Base-by-base conservation (phyloP, 2,888 invertebrate genomes). In the Physocephala rufipes region DNA sequence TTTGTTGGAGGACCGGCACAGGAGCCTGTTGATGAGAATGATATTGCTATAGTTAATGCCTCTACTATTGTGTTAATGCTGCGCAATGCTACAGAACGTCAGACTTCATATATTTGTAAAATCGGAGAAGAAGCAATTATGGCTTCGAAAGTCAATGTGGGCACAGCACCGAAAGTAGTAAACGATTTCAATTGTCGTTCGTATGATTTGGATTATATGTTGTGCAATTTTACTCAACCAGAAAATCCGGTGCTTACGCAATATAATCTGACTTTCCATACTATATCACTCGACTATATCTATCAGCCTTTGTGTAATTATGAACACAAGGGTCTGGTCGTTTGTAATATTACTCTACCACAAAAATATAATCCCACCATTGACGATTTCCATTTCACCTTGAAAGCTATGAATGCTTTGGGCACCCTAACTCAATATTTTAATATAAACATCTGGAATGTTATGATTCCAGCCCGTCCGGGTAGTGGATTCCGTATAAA, bases 181-280 rank as follows among this genome's bases (percentile, higher is more conserved):
- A 84, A 86, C 12, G 90, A 93, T 82, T 94, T 95, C 79, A 86
- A 86, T 30, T 96, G 95, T 81, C 85, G 90, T 64, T 91, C 93
- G 15, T 87, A 89, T 75, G 93, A 95, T 82, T 91, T 92, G 86
- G 89, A 91, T 67, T 89, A 89, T 78, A 86, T 95, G 76, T 91
- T 89, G 16, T 96, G 95, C 81, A 88, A 90, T 1, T 95, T 95
- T 91, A 89, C 88, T 0, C 87, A 88, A 61, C 90, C 90, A 1
- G 79, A 87, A 86, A 90, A 86, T 83, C 89, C 87, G 74, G 85
- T 92, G 15, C 74, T 77, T 24, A 91, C 92, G 0, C 83, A 82
- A 9, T 92, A 91, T 78, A 84, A 84, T 65, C 73, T 83, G 3
- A 79, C 78, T 62, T 83, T 78, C 63, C 72, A 73, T 51, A 77